These are phyloP conservation scores for Pachyseris speciosa DNA, from an alignment of 64 coral and sea anemone genomes.

Conservation along the genomic window DNA sequence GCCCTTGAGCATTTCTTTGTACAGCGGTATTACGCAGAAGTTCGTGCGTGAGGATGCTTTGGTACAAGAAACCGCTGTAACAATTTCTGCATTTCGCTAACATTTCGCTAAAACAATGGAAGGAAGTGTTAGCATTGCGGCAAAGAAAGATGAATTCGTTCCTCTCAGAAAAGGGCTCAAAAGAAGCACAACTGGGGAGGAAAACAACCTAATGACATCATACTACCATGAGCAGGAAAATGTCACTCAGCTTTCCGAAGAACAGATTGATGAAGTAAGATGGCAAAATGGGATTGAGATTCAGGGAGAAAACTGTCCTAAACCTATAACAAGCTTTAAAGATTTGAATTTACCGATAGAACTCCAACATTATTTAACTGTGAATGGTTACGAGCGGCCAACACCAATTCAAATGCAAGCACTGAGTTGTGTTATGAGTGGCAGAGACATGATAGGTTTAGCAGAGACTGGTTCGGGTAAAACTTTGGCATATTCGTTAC, in stretches of 20 bases:
- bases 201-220: slow-evolving; percentile 81
- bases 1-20: neutral
- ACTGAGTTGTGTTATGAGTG: slow-evolving; percentile 96
- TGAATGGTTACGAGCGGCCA: slow-evolving; percentile 69
- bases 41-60: neutral
- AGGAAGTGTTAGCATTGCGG: too few species aligned
- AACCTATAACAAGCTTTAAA: slow-evolving; percentile 81
- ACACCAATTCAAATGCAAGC: slow-evolving; percentile 99
- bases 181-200: slow-evolving; percentile 67
- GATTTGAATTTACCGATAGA: slow-evolving; percentile 76
- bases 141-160: slow-evolving; percentile 56
- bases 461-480: slow-evolving; percentile 98
- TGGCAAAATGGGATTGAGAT: slow-evolving; percentile 92
- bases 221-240: slow-evolving; percentile 81
- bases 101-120: too few species aligned
- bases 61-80: neutral
- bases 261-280: slow-evolving; percentile 83
- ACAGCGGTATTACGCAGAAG: neutral
- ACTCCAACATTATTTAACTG: slow-evolving; percentile 72
- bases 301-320: slow-evolving; percentile 89
- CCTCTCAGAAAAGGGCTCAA: slow-evolving; percentile 82
- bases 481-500: slow-evolving; percentile 89
- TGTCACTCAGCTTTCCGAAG: slow-evolving; percentile 71
- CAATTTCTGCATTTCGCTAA: neutral
- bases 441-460: slow-evolving; percentile 94